Conservation (phyloP, 2,113 vertebrate species). For the Callorhinus ursinus region DNA sequence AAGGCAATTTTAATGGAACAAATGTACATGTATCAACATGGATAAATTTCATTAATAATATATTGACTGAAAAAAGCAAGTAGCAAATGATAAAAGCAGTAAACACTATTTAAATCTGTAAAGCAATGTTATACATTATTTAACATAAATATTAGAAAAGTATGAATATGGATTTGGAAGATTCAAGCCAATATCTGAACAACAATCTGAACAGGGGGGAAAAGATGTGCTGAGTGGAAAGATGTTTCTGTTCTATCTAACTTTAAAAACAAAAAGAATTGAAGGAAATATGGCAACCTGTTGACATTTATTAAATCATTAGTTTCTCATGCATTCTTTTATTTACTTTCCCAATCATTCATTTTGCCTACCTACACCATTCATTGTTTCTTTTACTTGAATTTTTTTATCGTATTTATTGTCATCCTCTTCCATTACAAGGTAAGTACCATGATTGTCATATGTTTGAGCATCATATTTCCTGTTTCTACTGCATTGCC, state of each 20-base stretch:
- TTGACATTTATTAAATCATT: not conserved
- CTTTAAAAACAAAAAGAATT: not conserved
- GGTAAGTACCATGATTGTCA: not conserved
- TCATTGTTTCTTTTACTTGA: not conserved
- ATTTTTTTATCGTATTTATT: not conserved
- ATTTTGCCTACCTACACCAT: not conserved
- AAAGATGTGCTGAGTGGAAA: not conserved
- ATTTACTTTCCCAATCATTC: not conserved
- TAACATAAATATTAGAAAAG: not conserved
- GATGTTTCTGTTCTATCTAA: not conserved
- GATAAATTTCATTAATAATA: not conserved
- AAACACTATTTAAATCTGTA: not conserved
- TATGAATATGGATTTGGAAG: not conserved
- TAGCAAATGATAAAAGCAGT: not conserved
- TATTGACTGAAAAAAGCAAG: not conserved
- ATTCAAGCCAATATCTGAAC: not conserved
- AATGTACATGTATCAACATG: not conserved
- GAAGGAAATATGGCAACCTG: not conserved
- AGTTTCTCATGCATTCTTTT: not conserved
- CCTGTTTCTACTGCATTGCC: not conserved
- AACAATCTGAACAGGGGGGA: not conserved
- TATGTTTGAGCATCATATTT: not conserved
- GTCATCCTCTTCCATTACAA: not conserved
- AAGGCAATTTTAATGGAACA: not conserved
- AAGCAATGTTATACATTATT: not conserved